phyloP scores from a whole-genome alignment of 2,888 invertebrate species.

The Tenthredo distinguenda region DNA sequence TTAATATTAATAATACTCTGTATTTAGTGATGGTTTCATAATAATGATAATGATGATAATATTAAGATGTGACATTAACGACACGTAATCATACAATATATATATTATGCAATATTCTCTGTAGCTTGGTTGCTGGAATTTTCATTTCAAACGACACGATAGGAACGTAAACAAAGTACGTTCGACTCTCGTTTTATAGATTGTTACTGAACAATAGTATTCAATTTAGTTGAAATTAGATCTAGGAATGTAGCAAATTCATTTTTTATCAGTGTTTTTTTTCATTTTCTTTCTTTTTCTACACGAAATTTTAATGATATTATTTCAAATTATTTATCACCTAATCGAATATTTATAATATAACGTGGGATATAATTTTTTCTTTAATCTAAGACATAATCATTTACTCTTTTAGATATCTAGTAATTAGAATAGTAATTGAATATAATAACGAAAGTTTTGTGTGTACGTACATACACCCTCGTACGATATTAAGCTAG shows the following conservation, averaged over 20 bases:
- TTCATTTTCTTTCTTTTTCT: neutral
- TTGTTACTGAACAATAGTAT: conserved; percentile 14
- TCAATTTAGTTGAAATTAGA: conserved; percentile 10
- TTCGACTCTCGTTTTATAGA: neutral
- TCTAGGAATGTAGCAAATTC: neutral
- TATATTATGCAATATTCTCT: conserved; percentile 56
- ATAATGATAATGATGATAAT: conserved; percentile 58
- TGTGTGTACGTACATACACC: neutral
- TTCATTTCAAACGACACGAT: conserved; percentile 43
- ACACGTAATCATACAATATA: conserved; percentile 60
- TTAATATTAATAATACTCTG: conserved; percentile 75
- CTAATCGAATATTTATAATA: conserved; percentile 14
- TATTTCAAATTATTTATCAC: neutral
- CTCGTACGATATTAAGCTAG: neutral
- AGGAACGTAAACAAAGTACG: conserved; percentile 13
- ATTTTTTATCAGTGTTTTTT: neutral
- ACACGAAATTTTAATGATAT: neutral
- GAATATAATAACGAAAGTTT: conserved; percentile 8
- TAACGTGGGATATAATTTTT: neutral
- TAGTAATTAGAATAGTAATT: conserved; percentile 13
- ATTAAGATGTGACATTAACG: conserved; percentile 58
- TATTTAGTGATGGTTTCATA: conserved; percentile 71
- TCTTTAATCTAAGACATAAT: conserved; percentile 1
- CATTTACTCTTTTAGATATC: conserved; percentile 24
- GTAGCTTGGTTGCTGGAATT: conserved; percentile 21